phyloP scores from a whole-genome alignment of 2,888 invertebrate genomes.

The Idaea dimidiata region DNA sequence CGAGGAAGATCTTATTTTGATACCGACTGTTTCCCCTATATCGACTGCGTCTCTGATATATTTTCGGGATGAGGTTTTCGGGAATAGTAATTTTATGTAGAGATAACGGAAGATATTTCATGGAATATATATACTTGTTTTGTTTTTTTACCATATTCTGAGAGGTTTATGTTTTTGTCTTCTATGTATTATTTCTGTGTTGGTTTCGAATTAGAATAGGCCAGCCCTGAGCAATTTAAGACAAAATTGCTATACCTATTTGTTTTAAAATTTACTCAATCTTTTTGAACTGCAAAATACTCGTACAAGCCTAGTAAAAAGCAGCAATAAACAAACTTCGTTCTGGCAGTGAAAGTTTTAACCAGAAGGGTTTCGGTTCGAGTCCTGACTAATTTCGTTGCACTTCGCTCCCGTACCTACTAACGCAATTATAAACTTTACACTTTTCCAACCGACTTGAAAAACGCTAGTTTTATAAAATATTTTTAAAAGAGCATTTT shows the following conservation, averaged over 20 bases:
- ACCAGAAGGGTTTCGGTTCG: conserved; percentile 47
- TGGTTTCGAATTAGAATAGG: too few relatives aligned
- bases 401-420: not conserved
- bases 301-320: not conserved
- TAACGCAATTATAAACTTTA: not conserved
- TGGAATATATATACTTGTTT: not conserved
- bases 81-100: not conserved
- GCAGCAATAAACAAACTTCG: not conserved
- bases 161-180: too few relatives aligned
- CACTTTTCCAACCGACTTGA: not conserved
- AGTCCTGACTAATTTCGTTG: conserved; percentile 47
- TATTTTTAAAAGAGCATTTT: not conserved
- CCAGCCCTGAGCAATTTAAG: too few relatives aligned
- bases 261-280: too few relatives aligned
- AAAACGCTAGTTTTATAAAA: not conserved
- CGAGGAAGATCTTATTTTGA: conserved; percentile 2
- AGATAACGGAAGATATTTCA: not conserved
- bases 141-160: not conserved
- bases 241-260: too few relatives aligned
- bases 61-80: not conserved
- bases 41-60: not conserved
- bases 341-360: conserved; percentile 44
- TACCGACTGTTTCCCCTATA: conserved; percentile 5
- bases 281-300: too few relatives aligned
- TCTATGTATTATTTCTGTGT: too few relatives aligned